Evolutionary conservation across 2,888 invertebrate species (phyloP), one percentile per base, ranked within the genome.

Genomic region (Andrena haemorrhoa): DNA sequence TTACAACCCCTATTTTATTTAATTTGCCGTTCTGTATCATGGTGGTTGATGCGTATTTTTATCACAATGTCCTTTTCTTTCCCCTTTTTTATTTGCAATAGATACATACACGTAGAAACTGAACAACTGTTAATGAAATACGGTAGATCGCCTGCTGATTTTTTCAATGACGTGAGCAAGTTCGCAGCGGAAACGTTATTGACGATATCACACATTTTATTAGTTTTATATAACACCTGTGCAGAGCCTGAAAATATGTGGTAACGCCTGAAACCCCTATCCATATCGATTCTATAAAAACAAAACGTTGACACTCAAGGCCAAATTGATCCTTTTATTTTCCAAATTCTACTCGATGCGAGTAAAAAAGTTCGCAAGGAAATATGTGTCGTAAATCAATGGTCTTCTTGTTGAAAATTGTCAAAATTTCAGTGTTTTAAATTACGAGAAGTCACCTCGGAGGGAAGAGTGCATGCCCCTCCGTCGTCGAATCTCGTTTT

Each of bases 121-220:
- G 78, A 75, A 75, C 56, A 63, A 76, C 47, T 29, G 33, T 20
- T 58, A 79, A 69, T 41, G 35, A 64, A 49, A 56, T 51, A 79
- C 20, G 61, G 56, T 75, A 58, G 33, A 69, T 70, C 78, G 56
- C 56, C 49, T 56, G 41, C 35, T 49, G 69, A 64, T 64, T 26
- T 16, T 29, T 56, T 35, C 29, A 77, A 35, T 33, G 77, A 20
- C 58, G 49, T 58, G 70, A 58, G 64, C 64, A 64, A 49, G 23
- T 64, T 56, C 49, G 61, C 47, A 63, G 47, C 68, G 47, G 47
- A 60, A 60, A 65, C 65, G 47, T 68, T 53, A 63, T 53, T 60
- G 71, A 53, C 33, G 78, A 68, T 74, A 66, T 75, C 53, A 60
- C 79, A 84, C 64, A 82, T 72, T 79, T 85, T 71, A 79, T 79